A percentile compares a stretch with the other conserved stretches of the same genome.
phyloP scores from a whole-genome alignment of 30 jellyfish, hydroid and myxozoan species.

The Haliclystus octoradiatus region DNA sequence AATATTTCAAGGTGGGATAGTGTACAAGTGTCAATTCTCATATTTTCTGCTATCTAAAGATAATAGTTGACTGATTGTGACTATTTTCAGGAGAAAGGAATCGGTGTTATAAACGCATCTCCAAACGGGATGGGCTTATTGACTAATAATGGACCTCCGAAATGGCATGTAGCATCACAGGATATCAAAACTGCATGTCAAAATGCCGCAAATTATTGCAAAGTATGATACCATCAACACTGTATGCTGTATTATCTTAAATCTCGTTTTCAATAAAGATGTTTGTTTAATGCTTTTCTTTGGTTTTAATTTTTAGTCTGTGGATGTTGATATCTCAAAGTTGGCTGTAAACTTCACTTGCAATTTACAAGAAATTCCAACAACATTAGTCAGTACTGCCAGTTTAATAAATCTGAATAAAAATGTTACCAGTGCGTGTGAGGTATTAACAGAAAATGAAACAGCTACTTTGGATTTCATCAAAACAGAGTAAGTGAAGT shows the following conservation, averaged over 20 bases:
- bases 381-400: slow-evolving; percentile 62
- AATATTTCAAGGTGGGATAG: slow-evolving; percentile 48
- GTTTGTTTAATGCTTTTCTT: neutral
- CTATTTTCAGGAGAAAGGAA: slow-evolving; percentile 28
- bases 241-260: neutral
- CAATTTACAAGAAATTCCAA: slow-evolving; percentile 26
- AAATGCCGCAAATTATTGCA: slow-evolving; percentile 46
- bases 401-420: slow-evolving; percentile 32
- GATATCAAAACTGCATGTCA: slow-evolving; percentile 35
- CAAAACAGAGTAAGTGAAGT: slow-evolving; percentile 34
- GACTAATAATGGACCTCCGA: slow-evolving; percentile 67
- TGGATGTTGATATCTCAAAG: slow-evolving; percentile 54
- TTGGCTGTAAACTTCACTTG: slow-evolving; percentile 60
- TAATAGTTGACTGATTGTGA: neutral
- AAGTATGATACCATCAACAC: slow-evolving; percentile 24
- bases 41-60: neutral
- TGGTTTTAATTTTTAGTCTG: slow-evolving; percentile 5
- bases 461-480: slow-evolving; percentile 12
- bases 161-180: slow-evolving; percentile 84
- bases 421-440: slow-evolving; percentile 33
- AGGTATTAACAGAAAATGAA: slow-evolving; percentile 25
- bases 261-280: neutral
- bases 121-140: slow-evolving; percentile 89
- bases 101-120: slow-evolving; percentile 65
- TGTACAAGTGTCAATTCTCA: neutral